Percentiles rank a stretch among this genome's conserved stretches.
phyloP scores from a whole-genome alignment of 2,797 vertebrate genomes.

The Amblyopsis hoosieri region DNA sequence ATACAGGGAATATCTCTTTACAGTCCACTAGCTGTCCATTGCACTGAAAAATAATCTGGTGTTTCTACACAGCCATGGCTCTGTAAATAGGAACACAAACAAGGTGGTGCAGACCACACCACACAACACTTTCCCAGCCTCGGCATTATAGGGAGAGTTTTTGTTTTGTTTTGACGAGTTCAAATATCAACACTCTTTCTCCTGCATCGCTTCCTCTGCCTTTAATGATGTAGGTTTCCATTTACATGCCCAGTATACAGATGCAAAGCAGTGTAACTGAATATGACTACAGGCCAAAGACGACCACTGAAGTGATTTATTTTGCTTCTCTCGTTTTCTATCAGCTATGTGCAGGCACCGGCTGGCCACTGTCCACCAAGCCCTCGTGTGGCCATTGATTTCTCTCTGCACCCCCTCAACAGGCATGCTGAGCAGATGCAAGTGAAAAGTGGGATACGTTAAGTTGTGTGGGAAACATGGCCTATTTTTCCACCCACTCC shows the following conservation, averaged over 20 bases:
- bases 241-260: background rate
- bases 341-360: constrained; percentile 42
- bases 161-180: too few relatives aligned
- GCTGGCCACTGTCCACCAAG: constrained; percentile 39
- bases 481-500: constrained; percentile 66
- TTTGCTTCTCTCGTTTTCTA: constrained; percentile 46
- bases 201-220: background rate
- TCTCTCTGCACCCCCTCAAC: constrained; percentile 36
- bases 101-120: too few relatives aligned
- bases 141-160: too few relatives aligned
- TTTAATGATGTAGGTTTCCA: background rate
- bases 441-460: constrained; percentile 40
- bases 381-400: constrained; percentile 58
- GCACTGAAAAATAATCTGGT: too few relatives aligned
- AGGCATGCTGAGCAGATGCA: constrained; percentile 31
- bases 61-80: too few relatives aligned
- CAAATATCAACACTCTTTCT: too few relatives aligned
- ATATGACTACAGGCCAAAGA: constrained; percentile 15
- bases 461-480: constrained; percentile 54
- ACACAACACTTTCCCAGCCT: too few relatives aligned
- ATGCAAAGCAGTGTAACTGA: background rate
- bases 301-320: constrained; percentile 13
- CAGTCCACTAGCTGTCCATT: too few relatives aligned
- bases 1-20: too few relatives aligned
- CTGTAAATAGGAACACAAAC: too few relatives aligned